These are phyloP conservation scores for Chaetodon trifascialis DNA, from an alignment of 2,113 vertebrate species.

Conservation along the genomic window DNA sequence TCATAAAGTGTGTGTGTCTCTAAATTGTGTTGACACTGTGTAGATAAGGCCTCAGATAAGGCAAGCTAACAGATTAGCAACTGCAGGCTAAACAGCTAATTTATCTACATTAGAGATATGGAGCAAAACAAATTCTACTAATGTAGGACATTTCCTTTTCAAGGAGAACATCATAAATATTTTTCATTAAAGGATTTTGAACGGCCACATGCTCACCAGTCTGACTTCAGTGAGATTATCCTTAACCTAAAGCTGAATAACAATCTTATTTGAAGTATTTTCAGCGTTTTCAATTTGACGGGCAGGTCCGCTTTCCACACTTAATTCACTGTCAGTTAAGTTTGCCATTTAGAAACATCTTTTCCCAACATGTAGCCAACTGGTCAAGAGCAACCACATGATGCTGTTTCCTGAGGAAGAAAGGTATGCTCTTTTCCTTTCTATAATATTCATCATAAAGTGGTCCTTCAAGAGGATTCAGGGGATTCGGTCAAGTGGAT, in stretches of 20 bases:
- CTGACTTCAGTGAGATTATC: neutral
- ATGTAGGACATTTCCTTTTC: neutral
- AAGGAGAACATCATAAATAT: neutral
- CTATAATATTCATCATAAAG: neutral
- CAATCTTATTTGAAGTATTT: neutral
- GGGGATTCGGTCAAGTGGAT: neutral
- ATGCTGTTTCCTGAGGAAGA: neutral
- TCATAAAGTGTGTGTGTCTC: slow-evolving; percentile 18
- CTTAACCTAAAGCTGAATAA: neutral
- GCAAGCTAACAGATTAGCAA: slow-evolving; percentile 47
- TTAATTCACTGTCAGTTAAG: neutral
- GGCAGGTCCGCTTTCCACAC: neutral
- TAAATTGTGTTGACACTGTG: slow-evolving; percentile 49
- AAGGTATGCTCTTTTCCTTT: slow-evolving; percentile 1
- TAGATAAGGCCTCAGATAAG: slow-evolving; percentile 38
- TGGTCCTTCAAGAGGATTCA: neutral
- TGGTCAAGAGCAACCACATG: neutral
- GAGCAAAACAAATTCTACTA: slow-evolving; percentile 28
- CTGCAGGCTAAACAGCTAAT: slow-evolving; percentile 23
- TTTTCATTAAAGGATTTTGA: neutral
- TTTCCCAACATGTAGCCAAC: neutral
- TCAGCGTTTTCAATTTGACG: neutral
- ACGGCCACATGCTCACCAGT: neutral
- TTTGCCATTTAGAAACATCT: neutral
- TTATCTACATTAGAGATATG: slow-evolving; percentile 22